Evolutionary conservation across 2,797 vertebrate genomes (phyloP).

Genomic region (Sciaenops ocellatus): DNA sequence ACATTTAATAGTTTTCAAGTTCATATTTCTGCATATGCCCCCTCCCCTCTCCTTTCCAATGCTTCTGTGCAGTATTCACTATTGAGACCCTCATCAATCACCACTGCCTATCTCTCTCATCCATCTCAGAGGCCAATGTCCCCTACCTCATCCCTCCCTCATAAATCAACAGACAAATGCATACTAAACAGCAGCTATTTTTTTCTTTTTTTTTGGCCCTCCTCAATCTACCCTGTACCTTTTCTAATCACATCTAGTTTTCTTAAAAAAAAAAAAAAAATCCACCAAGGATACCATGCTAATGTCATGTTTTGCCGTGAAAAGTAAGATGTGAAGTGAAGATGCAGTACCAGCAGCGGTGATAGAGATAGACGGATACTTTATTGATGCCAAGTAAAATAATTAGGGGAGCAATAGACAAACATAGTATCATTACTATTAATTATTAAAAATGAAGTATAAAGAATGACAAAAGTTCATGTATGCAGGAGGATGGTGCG

Average conservation of each 20-base stretch:
- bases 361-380: too few relatives aligned
- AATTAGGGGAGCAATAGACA: too few relatives aligned
- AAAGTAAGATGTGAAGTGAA: too few relatives aligned
- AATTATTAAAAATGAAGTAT: too few relatives aligned
- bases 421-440: too few relatives aligned
- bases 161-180: constrained; percentile 70
- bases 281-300: too few relatives aligned
- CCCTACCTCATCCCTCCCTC: constrained; percentile 50
- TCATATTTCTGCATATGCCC: constrained; percentile 5
- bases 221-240: neutral
- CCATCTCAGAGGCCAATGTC: constrained; percentile 59
- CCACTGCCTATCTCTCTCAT: constrained; percentile 59
- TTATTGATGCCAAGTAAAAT: too few relatives aligned
- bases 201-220: neutral
- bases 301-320: too few relatives aligned
- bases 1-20: constrained; percentile 30
- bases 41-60: constrained; percentile 18
- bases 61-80: constrained; percentile 48
- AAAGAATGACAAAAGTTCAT: too few relatives aligned
- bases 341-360: too few relatives aligned
- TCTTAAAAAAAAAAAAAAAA: neutral
- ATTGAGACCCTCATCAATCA: constrained; percentile 70
- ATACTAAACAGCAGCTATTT: constrained; percentile 60
- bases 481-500: too few relatives aligned
- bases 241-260: constrained; percentile 12